Conservation (phyloP, 2,797 vertebrate species). For the Potorous gilbertii region DNA sequence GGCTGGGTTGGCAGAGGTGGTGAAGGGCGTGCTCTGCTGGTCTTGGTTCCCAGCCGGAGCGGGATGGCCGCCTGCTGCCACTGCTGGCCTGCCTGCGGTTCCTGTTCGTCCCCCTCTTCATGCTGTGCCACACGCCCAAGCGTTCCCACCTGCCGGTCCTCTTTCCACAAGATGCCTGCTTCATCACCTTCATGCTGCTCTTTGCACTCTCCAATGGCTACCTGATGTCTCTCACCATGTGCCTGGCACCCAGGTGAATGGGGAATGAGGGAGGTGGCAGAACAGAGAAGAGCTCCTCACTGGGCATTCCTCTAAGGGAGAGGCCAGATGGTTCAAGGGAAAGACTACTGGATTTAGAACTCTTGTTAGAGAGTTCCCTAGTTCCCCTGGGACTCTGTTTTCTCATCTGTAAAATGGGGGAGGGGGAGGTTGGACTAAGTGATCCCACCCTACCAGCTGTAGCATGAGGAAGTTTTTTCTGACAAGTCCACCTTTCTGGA, state of each 20-base stretch:
- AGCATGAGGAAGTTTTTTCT: not conserved
- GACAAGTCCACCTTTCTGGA: not conserved
- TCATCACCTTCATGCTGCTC: conserved; percentile 87
- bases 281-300: not conserved
- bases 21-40: not conserved
- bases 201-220: conserved; percentile 92
- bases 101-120: conserved; percentile 91
- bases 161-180: conserved; percentile 86
- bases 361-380: not conserved
- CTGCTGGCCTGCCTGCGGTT: conserved; percentile 85
- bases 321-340: not conserved
- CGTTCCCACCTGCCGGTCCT: conserved; percentile 82
- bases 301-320: not conserved
- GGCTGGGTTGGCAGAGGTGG: not conserved
- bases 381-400: not conserved
- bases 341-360: too few relatives aligned
- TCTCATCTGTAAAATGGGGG: not conserved
- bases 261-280: not conserved
- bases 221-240: conserved; percentile 90
- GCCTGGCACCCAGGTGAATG: conserved; percentile 87
- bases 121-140: conserved; percentile 89
- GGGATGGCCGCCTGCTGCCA: conserved; percentile 88
- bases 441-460: not conserved
- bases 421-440: not conserved
- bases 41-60: conserved; percentile 84